phyloP scores from a whole-genome alignment of 2,113 vertebrate genomes.

The Oryzias celebensis region DNA sequence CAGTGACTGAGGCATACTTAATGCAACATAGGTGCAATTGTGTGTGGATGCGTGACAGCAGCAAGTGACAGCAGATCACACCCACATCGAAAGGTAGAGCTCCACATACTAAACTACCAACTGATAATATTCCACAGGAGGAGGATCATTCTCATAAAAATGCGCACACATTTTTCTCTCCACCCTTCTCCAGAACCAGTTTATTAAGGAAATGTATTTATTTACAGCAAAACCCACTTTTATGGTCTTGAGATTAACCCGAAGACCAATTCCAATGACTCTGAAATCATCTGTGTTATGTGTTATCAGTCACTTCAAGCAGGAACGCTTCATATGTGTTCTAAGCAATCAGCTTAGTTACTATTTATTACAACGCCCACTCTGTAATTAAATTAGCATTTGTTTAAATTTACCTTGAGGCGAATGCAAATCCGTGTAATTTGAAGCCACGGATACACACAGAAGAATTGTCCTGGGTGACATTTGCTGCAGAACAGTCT shows the following conservation, averaged over 20 bases:
- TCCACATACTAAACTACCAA: slow-evolving; percentile 66
- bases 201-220: no score
- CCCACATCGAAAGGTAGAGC: slow-evolving; percentile 37
- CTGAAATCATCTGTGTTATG: slow-evolving; percentile 53
- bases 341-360: slow-evolving; percentile 77
- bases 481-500: slow-evolving; percentile 12
- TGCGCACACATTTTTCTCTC: not conserved
- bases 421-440: slow-evolving; percentile 53
- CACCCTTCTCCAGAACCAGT: no score
- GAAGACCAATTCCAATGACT: slow-evolving; percentile 29
- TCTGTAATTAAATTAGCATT: slow-evolving; percentile 78
- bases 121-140: slow-evolving; percentile 47
- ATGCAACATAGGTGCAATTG: slow-evolving; percentile 43
- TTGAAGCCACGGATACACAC: slow-evolving; percentile 16
- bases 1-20: slow-evolving; percentile 54
- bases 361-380: slow-evolving; percentile 76
- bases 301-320: slow-evolving; percentile 44
- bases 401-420: slow-evolving; percentile 77
- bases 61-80: slow-evolving; percentile 65
- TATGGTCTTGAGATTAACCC: slow-evolving; percentile 6
- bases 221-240: slow-evolving; percentile 7
- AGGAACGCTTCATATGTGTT: slow-evolving; percentile 52
- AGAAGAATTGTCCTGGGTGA: slow-evolving; percentile 32
- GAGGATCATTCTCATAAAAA: slow-evolving; percentile 27
- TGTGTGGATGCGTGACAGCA: slow-evolving; percentile 22